Percentiles rank a stretch among this genome's conserved stretches.
Evolutionary conservation across 2,113 vertebrate genomes (phyloP).

Genomic region (Hoplias malabaricus): DNA sequence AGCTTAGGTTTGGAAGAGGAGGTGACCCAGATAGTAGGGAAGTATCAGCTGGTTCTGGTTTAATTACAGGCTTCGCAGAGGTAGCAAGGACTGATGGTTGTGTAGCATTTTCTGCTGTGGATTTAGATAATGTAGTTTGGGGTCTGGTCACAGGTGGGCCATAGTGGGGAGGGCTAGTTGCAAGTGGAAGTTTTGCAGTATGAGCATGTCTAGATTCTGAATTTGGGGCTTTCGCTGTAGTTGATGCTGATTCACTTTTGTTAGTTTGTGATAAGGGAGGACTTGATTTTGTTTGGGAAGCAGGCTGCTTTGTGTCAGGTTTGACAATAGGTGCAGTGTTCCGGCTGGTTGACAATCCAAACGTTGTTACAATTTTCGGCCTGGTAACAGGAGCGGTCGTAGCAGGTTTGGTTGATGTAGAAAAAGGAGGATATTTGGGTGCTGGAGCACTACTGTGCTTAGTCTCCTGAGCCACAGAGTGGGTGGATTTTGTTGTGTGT

Average conservation of each 20-base stretch:
- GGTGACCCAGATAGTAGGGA: slow-evolving; percentile 36
- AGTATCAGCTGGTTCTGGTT: slow-evolving; percentile 8
- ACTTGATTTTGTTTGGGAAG: slow-evolving; percentile 26
- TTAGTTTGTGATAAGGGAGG: background rate
- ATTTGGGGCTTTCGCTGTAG: background rate
- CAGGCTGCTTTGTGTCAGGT: slow-evolving; percentile 37
- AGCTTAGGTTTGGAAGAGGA: slow-evolving; percentile 33
- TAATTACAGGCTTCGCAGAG: slow-evolving; percentile 39
- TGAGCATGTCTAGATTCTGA: slow-evolving; percentile 12
- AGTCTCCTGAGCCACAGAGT: background rate
- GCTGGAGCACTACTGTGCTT: slow-evolving; percentile 40
- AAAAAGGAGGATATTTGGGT: slow-evolving; percentile 38
- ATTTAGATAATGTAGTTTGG: background rate
- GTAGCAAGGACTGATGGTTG: background rate
- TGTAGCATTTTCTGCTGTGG: background rate
- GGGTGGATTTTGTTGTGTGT: slow-evolving; percentile 8
- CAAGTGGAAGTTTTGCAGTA: background rate
- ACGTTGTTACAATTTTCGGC: slow-evolving; percentile 54
- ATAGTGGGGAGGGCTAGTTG: background rate
- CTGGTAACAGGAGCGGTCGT: slow-evolving; percentile 27
- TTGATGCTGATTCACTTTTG: slow-evolving; percentile 8
- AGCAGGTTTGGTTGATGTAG: slow-evolving; percentile 42
- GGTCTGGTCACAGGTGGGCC: slow-evolving; percentile 32
- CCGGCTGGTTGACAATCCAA: slow-evolving; percentile 50
- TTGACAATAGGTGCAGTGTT: slow-evolving; percentile 49